Evolutionary conservation across 1,140 invertebrate species (phyloP), one percentile per base, ranked within the genome.

Genomic region (Apis laboriosa): DNA sequence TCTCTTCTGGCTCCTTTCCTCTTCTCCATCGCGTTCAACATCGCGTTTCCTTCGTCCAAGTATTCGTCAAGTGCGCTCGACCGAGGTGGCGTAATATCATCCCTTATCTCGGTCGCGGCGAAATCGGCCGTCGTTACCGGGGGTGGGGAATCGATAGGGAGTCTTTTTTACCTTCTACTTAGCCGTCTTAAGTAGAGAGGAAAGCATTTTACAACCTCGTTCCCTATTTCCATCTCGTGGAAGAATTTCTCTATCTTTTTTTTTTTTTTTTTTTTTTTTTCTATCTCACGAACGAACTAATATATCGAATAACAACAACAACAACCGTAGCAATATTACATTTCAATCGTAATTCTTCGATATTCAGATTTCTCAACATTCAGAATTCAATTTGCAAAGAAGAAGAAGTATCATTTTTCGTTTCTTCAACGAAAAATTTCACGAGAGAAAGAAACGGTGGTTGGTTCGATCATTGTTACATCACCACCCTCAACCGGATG

Each of bases 101-200:
- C 67, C 34, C 77, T 78, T 78, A 78, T 78, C 77, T 71, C 15
- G n/a, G 19, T n/a, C 17, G 55, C 43, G 28, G 66, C 34, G 66
- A 28, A 71, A 71, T 78, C 77, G 8, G 4, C 17, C 55, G 56
- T 71, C 77, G 56, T 71, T 78, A 71, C 66, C 55, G 55, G 2
- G 2, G 34, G 2, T 34, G 34, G 34, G 17, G 34, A 72, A 79
- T 72, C 55, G 67, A 79, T 72, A 71, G 49, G 4, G 43, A 61
- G 49, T 13, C 2, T 34, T 34, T 34, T 34, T 34, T 34, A 34
- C 34, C 34, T 34, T 34, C 34, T 34, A 71, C 17, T 49, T 56
- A 28, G 73, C 34, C 8, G 51, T 15, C 34, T 13, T 51, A 71
- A 61, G 19, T 71, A 71, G 17, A 53, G 58, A 70, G 53, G 1